A percentile compares a stretch with the other conserved stretches of the same genome.
These are phyloP conservation scores for Apamea sordens DNA, from an alignment of 2,888 invertebrate species.

Conservation along the genomic window DNA sequence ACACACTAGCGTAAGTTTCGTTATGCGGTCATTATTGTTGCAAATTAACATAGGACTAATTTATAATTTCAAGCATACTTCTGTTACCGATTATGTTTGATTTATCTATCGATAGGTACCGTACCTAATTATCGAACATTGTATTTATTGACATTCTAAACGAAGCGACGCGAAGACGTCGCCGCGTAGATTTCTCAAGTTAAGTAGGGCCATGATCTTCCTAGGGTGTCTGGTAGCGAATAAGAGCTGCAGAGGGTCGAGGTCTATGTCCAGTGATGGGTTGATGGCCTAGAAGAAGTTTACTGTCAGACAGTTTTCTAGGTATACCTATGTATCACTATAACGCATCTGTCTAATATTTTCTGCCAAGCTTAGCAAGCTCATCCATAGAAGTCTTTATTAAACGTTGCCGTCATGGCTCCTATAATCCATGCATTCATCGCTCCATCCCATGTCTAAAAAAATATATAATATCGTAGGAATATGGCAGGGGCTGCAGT, in stretches of 20 bases:
- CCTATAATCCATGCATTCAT: neutral
- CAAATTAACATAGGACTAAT: conserved; percentile 41
- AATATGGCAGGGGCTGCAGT: neutral
- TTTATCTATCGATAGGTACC: conserved; percentile 31
- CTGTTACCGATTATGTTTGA: conserved; percentile 26
- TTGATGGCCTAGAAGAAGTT: neutral
- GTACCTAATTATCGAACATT: neutral
- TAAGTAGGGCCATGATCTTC: neutral
- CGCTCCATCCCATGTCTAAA: neutral
- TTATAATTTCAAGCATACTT: conserved; percentile 27
- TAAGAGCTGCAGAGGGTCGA: neutral
- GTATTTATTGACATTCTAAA: neutral
- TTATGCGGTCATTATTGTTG: conserved; percentile 36
- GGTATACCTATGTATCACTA: neutral
- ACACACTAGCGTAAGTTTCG: conserved; percentile 21
- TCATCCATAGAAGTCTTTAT: too few species aligned
- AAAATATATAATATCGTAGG: neutral
- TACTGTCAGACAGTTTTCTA: neutral
- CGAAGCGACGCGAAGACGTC: neutral
- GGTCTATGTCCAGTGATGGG: neutral
- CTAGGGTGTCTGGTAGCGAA: too few species aligned
- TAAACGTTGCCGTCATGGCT: neutral
- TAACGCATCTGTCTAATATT: too few species aligned
- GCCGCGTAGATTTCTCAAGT: neutral
- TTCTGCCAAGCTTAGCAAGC: too few species aligned